Percentiles rank a stretch among this genome's conserved stretches.
Conservation (phyloP, 1,140 invertebrate species). For the Phthorimaea operculella region DNA sequence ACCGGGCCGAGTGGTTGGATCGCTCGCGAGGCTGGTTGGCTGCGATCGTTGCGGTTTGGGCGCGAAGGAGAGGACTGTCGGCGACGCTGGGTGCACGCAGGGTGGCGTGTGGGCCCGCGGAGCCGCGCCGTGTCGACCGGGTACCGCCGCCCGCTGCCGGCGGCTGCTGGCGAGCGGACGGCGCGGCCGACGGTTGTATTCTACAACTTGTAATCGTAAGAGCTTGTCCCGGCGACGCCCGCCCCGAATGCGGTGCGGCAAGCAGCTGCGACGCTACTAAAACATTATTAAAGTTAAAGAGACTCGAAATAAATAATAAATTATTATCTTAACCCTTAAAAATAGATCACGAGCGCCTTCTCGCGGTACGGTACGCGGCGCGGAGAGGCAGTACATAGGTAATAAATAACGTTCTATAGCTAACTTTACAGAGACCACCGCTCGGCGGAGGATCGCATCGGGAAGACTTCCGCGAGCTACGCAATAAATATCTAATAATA, state of each 20-base stretch:
- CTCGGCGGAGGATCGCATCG: conserved; percentile 63
- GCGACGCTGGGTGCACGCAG: not conserved
- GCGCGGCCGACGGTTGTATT: not conserved
- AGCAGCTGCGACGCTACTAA: conserved; percentile 53
- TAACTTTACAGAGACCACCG: conserved; percentile 67
- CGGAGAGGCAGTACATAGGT: conserved; percentile 61
- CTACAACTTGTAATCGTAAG: conserved; percentile 18
- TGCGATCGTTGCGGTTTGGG: conserved; percentile 14
- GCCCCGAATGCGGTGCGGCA: conserved; percentile 58
- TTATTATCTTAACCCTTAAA: conserved; percentile 68
- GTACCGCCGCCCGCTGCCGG: too few species aligned
- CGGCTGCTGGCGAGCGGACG: conserved; percentile 9
- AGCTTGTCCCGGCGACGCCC: conserved; percentile 56
- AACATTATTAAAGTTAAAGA: conserved; percentile 64
- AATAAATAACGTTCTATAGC: conserved; percentile 66
- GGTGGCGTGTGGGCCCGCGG: conserved; percentile 17
- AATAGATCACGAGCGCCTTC: conserved; percentile 67
- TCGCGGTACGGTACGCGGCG: conserved; percentile 64
- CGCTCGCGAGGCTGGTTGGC: conserved; percentile 27
- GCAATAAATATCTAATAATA: conserved; percentile 65
- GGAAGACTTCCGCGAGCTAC: conserved; percentile 64
- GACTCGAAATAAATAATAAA: conserved; percentile 69
- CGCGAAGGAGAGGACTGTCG: not conserved
- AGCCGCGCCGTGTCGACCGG: conserved; percentile 31
- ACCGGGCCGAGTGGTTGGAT: conserved; percentile 41